Evolutionary conservation across 2,113 vertebrate species (phyloP).

Genomic region (Rhizomys pruinosus): DNA sequence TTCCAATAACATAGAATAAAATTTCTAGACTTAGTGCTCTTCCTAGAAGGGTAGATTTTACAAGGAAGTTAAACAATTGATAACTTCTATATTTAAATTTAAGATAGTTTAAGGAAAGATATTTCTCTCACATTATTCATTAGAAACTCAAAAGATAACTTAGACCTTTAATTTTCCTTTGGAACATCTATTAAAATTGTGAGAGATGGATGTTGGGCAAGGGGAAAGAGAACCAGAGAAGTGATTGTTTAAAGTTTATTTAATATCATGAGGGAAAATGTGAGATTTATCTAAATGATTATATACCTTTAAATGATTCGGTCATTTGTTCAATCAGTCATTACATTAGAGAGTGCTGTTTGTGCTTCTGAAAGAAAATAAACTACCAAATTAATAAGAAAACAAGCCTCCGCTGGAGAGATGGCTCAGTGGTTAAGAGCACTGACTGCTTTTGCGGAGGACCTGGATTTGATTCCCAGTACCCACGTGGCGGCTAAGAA

Average conservation of each 20-base stretch:
- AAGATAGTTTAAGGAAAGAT: constrained; percentile 25
- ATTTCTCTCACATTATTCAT: constrained; percentile 36
- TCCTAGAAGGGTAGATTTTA: constrained; percentile 40
- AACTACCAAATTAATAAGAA: constrained; percentile 40
- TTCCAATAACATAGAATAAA: background rate
- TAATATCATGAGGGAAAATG: background rate
- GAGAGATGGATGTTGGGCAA: background rate
- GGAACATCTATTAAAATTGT: constrained; percentile 19
- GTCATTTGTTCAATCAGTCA: constrained; percentile 1
- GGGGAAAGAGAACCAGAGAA: background rate
- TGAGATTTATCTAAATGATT: constrained; percentile 42
- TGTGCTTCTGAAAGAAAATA: constrained; percentile 62
- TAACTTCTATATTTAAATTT: constrained; percentile 36
- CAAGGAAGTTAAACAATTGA: constrained; percentile 26
- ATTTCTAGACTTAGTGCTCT: constrained; percentile 20
- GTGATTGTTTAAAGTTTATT: background rate
- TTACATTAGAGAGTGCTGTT: constrained; percentile 34
- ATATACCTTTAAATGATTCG: background rate
- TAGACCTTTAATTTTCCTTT: constrained; percentile 18
- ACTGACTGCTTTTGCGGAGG: too few relatives aligned
- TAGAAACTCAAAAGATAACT: constrained; percentile 6
- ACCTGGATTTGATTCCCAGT: too few relatives aligned
- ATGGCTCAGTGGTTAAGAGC: too few relatives aligned
- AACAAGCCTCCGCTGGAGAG: too few relatives aligned
- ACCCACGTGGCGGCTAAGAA: too few relatives aligned